Evolutionary conservation across 1,140 invertebrate genomes (phyloP), one percentile per base, ranked within the genome.

Genomic region (Battus philenor): DNA sequence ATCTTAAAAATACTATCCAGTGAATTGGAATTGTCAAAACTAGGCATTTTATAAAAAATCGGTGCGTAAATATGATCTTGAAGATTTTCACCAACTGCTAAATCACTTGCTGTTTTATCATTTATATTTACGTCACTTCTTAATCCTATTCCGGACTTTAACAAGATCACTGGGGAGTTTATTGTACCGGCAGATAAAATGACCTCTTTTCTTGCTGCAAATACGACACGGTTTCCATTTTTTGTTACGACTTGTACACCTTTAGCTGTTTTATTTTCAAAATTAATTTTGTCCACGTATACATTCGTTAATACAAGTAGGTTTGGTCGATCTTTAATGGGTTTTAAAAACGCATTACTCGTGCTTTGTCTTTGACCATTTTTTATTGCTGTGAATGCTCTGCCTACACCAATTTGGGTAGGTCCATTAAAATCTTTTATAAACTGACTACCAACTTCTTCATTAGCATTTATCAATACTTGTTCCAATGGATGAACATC

Each of bases 331-430:
- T 90, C 71, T 26, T 92, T 81, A 1, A 92, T 89, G 0, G 94
- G 93, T 29, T 91, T 80, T 1, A 97, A 68, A 58, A 95, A 97
- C 0, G 93, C 94, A 69, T 93, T 93, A 0, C 95, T 92, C 0
- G 95, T 94, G 43, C 92, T 95, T 68, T 96, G 97, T 17, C 96
- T 86, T 0, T 89, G 90, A 0, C 94, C 93, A 15, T 92, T 78
- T 20, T 93, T 73, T 3, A 96, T 93, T 0, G 95, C 97, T 6
- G 90, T 95, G 86, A 94, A 93, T 4, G 93, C 89, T 12, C 93
- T 89, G 89, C 94, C 93, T 50, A 94, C 95, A 2, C 94, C 93
- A 0, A 91, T 89, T 69, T 94, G 92, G 3, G 89, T 74, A 52
- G 91, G 90, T 8, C 94, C 92, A 86, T 95, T 96, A 4, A 94